phyloP scores from a whole-genome alignment of 1,140 invertebrate genomes.

The Thaumetopoea pityocampa region DNA sequence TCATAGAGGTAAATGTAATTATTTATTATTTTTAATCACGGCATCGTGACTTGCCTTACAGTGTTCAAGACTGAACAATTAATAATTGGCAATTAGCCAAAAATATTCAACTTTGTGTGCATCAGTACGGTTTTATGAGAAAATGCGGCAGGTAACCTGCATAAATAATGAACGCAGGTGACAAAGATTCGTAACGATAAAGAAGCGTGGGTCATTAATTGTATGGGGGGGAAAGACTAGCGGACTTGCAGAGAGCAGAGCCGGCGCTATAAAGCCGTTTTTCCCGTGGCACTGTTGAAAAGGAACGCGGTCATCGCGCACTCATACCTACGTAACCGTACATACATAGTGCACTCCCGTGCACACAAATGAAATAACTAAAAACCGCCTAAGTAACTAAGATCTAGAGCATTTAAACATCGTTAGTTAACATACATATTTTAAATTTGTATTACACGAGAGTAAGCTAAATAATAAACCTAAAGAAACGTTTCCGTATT shows the following conservation, averaged over 20 bases:
- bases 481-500: constrained; percentile 3
- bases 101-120: constrained; percentile 31
- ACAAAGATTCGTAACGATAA: constrained; percentile 66
- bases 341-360: constrained; percentile 30
- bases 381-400: constrained; percentile 34
- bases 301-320: constrained; percentile 53
- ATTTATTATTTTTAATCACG: constrained; percentile 10
- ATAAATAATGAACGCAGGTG: constrained; percentile 65
- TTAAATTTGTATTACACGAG: constrained; percentile 5
- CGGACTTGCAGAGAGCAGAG: constrained; percentile 34
- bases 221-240: constrained; percentile 46
- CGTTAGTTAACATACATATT: constrained; percentile 20
- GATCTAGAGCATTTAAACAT: constrained; percentile 9
- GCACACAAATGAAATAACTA: constrained; percentile 23
- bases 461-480: constrained; percentile 7
- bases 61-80: constrained; percentile 33
- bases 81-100: constrained; percentile 45
- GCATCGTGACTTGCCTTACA: constrained; percentile 12
- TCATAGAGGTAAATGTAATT: no score
- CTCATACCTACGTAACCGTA: constrained; percentile 31
- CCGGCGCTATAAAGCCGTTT: constrained; percentile 54
- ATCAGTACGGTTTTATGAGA: constrained; percentile 18
- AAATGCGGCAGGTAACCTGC: constrained; percentile 34
- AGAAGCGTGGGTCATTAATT: constrained; percentile 64
- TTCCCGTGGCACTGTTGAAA: constrained; percentile 42